phyloP scores from a whole-genome alignment of 2,888 invertebrate species.

The Polia nebulosa region DNA sequence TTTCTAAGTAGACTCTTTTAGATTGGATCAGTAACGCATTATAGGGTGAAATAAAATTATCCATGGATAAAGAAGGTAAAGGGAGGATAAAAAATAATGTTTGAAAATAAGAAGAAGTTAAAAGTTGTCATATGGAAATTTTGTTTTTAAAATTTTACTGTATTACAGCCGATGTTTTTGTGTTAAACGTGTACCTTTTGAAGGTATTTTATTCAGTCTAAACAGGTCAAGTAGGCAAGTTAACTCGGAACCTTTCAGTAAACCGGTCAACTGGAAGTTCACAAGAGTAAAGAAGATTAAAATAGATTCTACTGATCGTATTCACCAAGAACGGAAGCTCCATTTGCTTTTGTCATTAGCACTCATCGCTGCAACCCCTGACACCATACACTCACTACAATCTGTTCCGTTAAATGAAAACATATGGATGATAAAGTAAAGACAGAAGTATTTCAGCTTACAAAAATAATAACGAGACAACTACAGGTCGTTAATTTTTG shows the following conservation, averaged over 20 bases:
- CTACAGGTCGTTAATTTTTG: background rate
- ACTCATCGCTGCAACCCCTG: conserved; percentile 12
- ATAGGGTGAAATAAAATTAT: no score
- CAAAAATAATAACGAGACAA: background rate
- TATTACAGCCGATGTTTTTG: background rate
- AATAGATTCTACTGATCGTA: background rate
- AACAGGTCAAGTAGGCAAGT: conserved; percentile 5
- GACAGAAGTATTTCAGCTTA: background rate
- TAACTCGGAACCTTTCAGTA: background rate
- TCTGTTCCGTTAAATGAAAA: conserved; percentile 21
- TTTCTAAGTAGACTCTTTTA: no score
- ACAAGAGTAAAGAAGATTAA: conserved; percentile 17
- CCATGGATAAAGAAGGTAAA: no score
- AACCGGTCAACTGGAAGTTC: conserved; percentile 9
- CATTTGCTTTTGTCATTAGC: conserved; percentile 45
- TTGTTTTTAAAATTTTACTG: background rate
- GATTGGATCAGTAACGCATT: no score
- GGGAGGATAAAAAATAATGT: no score
- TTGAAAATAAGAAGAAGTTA: no score
- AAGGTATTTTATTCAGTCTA: background rate
- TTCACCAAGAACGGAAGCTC: background rate
- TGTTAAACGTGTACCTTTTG: background rate
- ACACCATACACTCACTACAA: background rate
- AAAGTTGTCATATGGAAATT: no score
- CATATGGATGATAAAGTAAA: conserved; percentile 13